Evolutionary conservation across 2,113 vertebrate genomes (phyloP), one percentile per base, ranked within the genome.

Genomic region (Myotis lucifugus): DNA sequence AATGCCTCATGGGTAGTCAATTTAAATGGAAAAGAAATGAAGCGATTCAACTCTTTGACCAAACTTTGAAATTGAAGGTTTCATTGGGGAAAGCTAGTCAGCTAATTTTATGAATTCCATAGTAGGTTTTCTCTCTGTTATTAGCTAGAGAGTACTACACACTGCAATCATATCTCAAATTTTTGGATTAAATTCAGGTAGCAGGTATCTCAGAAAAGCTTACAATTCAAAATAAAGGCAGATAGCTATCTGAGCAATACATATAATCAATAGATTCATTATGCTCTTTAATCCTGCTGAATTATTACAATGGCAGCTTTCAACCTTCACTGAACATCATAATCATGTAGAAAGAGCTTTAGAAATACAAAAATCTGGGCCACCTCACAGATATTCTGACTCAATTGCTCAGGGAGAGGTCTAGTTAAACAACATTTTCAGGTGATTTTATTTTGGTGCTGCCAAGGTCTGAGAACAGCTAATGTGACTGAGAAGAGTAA

Each of bases 181-280:
- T 76, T 88, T 82, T 66, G 66, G 85, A 56, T 96, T 46, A 77
- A 77, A 77, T 96, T 91, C 88, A 87, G 74, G 91, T 85, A 83
- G 78, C 42, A 74, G 17, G 13, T 59, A 8, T 84, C 46, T 94
- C 37, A 88, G 92, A 82, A 94, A 93, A 85, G 76, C 92, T 95
- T 94, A 92, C 12, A 42, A 74, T 76, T 95, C 81, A 96, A 95
- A 95, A 93, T 64, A 93, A 90, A 96, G 82, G 67, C 86, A 87
- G 90, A 89, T 86, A 64, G 83, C 50, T 96, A 89, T 84, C 84
- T 59, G 90, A 92, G 70, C 4, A 61, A 72, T 21, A 73, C 12
- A 59, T n/a, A 69, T 11, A 70, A 96, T 96, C 92, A 78, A 93
- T 92, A 90, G 40, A 90, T 95, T 92, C 77, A 96, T 97, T 90